Evolutionary conservation across 1,140 invertebrate species (phyloP).

Genomic region (Cotesia chilonis): DNA sequence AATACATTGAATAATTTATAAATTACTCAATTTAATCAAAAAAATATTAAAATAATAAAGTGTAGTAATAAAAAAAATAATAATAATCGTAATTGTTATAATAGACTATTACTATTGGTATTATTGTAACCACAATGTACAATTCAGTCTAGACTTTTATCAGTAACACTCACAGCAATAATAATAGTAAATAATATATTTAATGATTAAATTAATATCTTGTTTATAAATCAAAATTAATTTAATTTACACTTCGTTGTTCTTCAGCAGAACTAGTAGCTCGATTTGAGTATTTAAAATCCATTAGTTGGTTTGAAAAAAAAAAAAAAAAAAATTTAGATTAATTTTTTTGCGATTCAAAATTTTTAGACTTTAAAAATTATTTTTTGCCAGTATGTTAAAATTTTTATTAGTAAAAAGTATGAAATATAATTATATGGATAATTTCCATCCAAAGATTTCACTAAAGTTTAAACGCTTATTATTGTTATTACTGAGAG

Average conservation of each 20-base stretch:
- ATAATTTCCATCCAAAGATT: no score
- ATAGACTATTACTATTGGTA: slow-evolving; percentile 19
- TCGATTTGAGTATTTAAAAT: no score
- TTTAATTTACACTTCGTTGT: slow-evolving; percentile 13
- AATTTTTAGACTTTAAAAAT: no score
- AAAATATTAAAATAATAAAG: slow-evolving; percentile 3
- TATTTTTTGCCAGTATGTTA: not conserved
- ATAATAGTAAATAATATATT: no score
- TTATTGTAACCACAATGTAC: slow-evolving; percentile 23
- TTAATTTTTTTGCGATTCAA: no score
- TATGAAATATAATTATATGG: slow-evolving; percentile 13
- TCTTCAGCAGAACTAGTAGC: no score
- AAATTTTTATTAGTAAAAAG: slow-evolving; percentile 8
- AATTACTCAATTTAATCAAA: not conserved
- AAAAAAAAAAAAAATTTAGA: no score
- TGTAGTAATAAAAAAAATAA: no score
- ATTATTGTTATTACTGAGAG: not conserved
- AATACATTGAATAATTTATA: not conserved
- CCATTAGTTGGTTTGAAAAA: not conserved
- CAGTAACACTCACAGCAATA: slow-evolving; percentile 13
- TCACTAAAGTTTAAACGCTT: no score
- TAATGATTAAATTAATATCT: not conserved
- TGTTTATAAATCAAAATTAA: not conserved
- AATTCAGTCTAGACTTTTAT: slow-evolving; percentile 36
- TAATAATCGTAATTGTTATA: slow-evolving; percentile 24